phyloP scores from a whole-genome alignment of 53 echinoderm and acorn worm genomes.

The Henricia sp. region DNA sequence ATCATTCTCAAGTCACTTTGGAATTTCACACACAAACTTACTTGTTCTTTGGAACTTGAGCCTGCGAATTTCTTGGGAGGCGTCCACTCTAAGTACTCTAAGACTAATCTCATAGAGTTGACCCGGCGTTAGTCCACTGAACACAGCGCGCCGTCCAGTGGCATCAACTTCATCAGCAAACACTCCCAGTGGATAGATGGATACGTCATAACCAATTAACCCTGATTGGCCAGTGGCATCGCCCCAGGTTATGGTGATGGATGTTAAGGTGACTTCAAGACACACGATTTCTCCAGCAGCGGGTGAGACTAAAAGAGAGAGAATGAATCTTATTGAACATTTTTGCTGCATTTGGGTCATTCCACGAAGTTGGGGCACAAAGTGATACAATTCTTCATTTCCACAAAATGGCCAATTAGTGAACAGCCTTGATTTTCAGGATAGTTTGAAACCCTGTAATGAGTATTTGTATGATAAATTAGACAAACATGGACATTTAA shows the following conservation, averaged over 20 bases:
- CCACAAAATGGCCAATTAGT: too few species aligned
- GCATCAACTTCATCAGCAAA: neutral
- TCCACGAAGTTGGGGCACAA: too few species aligned
- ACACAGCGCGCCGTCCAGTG: constrained; percentile 10
- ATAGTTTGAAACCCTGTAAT: too few species aligned
- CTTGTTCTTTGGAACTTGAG: constrained; percentile 33
- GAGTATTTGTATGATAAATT: too few species aligned
- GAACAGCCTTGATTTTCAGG: too few species aligned
- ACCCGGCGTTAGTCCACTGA: constrained; percentile 43
- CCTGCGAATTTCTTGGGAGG: neutral
- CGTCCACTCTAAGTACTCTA: neutral
- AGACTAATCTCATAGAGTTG: constrained; percentile 50
- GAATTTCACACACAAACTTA: too few species aligned
- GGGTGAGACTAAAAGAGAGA: constrained; percentile 11
- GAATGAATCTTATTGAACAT: neutral
- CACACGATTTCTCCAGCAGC: constrained; percentile 45
- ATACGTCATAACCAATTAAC: neutral
- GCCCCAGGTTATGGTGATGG: constrained; percentile 60
- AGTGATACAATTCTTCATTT: too few species aligned
- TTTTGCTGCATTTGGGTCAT: too few species aligned
- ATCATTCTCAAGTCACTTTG: too few species aligned
- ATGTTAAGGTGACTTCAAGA: constrained; percentile 29
- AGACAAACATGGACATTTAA: too few species aligned
- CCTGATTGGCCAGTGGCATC: neutral
- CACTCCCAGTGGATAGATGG: neutral